These are phyloP conservation scores for Strigamia maritima DNA, from an alignment of 2,888 invertebrate genomes.

Conservation along the genomic window DNA sequence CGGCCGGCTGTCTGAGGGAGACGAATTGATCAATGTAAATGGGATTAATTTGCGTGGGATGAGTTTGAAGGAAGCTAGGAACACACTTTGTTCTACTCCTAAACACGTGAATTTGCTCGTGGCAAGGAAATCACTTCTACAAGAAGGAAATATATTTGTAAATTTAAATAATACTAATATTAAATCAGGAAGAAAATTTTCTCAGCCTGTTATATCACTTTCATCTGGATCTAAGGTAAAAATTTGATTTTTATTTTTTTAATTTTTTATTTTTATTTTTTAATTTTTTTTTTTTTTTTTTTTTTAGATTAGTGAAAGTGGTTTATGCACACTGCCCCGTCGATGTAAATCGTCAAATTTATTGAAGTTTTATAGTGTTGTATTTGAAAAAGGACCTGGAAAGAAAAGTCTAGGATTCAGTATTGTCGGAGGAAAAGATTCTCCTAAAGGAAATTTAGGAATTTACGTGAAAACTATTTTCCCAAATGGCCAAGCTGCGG, in stretches of 20 bases:
- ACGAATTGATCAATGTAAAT: conserved; percentile 86
- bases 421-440: conserved; percentile 84
- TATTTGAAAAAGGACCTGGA: conserved; percentile 77
- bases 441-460: conserved; percentile 81
- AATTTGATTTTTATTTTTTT: background rate
- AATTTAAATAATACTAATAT: background rate
- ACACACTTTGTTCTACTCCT: conserved; percentile 58
- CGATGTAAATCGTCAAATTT: conserved; percentile 45
- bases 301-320: conserved; percentile 44
- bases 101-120: conserved; percentile 41
- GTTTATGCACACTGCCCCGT: conserved; percentile 46
- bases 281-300: background rate
- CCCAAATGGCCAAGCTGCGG: conserved; percentile 78
- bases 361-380: conserved; percentile 55
- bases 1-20: conserved; percentile 75
- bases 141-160: background rate
- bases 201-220: background rate
- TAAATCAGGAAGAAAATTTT: background rate
- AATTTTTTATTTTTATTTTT: background rate
- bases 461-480: conserved; percentile 87
- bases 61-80: conserved; percentile 62
- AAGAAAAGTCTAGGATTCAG: conserved; percentile 84
- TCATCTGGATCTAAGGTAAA: background rate
- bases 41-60: conserved; percentile 74
- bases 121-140: conserved; percentile 25